These are phyloP conservation scores for Dermolepida albohirtum DNA, from an alignment of 2,888 invertebrate species.

Conservation along the genomic window DNA sequence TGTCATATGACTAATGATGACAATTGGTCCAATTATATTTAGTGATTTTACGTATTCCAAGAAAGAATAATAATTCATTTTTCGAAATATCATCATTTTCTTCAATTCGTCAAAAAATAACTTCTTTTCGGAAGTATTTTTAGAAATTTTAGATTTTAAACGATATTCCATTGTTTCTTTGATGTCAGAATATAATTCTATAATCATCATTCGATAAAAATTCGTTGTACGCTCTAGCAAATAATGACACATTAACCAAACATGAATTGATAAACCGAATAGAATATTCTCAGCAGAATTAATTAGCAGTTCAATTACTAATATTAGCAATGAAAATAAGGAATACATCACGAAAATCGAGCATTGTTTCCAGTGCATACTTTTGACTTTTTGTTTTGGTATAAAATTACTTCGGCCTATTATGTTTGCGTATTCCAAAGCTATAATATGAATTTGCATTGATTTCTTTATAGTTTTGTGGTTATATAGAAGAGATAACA, in stretches of 20 bases:
- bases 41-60: background rate
- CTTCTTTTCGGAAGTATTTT: background rate
- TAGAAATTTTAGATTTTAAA: constrained; percentile 1
- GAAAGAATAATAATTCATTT: background rate
- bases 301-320: background rate
- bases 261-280: background rate
- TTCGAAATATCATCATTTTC: constrained; percentile 17
- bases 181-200: constrained; percentile 9
- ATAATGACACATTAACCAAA: constrained; percentile 6
- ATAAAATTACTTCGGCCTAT: constrained; percentile 6
- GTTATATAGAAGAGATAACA: background rate
- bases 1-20: background rate
- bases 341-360: background rate
- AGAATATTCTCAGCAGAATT: background rate
- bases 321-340: background rate
- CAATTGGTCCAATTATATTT: background rate
- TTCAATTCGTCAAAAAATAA: constrained; percentile 7
- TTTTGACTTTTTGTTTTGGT: background rate
- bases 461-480: background rate
- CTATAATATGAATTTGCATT: background rate
- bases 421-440: background rate
- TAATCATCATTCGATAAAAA: background rate
- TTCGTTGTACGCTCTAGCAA: background rate
- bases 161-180: constrained; percentile 16
- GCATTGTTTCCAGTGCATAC: background rate